Percentiles rank a stretch among this genome's conserved stretches.
Evolutionary conservation across 2,888 invertebrate genomes (phyloP).

Genomic region (Polyploca ridens): DNA sequence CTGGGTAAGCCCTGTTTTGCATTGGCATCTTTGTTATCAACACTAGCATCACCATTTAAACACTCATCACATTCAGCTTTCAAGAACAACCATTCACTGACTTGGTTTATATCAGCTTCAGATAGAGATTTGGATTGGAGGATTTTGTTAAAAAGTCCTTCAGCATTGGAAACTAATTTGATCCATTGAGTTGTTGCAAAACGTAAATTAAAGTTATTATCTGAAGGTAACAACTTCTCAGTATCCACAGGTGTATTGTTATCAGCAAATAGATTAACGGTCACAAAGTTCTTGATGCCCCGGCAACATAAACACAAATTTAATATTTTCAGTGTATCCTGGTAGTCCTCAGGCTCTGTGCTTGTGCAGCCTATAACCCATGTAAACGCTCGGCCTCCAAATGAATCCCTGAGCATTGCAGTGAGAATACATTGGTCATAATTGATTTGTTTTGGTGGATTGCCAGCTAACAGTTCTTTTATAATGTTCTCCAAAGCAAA

Average conservation of each 20-base stretch:
- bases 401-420: conserved; percentile 88
- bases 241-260: conserved; percentile 84
- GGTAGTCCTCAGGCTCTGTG: conserved; percentile 87
- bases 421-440: conserved; percentile 88
- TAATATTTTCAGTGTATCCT: conserved; percentile 88
- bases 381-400: conserved; percentile 90
- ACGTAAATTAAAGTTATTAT: conserved; percentile 88
- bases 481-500: conserved; percentile 88
- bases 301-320: conserved; percentile 88
- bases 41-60: conserved; percentile 83
- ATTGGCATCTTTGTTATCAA: conserved; percentile 71
- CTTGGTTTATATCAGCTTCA: conserved; percentile 89
- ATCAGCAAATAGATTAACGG: conserved; percentile 88
- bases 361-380: conserved; percentile 90
- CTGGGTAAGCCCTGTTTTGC: conserved; percentile 77
- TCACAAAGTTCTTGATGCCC: conserved; percentile 88
- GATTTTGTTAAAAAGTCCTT: conserved; percentile 91
- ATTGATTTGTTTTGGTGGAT: conserved; percentile 79
- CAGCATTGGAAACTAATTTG: conserved; percentile 92
- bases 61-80: conserved; percentile 96
- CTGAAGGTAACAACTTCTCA: conserved; percentile 66
- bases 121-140: conserved; percentile 88
- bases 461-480: conserved; percentile 82
- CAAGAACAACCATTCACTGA: conserved; percentile 91
- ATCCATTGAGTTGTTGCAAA: conserved; percentile 93